Percentiles rank a stretch among this genome's conserved stretches.
Evolutionary conservation across 2,113 vertebrate species (phyloP).

Genomic region (Cyprinodon tularosa): DNA sequence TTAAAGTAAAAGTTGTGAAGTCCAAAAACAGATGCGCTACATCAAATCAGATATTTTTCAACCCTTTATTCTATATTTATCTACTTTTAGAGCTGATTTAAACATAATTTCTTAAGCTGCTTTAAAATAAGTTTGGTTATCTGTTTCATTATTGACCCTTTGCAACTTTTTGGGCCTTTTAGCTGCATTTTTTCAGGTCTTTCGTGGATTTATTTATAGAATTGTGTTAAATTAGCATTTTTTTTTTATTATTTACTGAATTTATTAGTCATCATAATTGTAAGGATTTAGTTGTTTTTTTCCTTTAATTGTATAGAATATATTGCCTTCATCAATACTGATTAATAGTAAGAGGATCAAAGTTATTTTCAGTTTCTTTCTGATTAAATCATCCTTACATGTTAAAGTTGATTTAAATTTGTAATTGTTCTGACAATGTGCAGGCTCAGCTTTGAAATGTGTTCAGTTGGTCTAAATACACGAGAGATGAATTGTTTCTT

Average conservation of each 20-base stretch:
- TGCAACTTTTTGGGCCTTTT: neutral
- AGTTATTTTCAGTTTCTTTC: neutral
- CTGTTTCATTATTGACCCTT: neutral
- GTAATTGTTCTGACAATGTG: constrained; percentile 9
- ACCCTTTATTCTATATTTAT: neutral
- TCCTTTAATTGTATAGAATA: too few species aligned
- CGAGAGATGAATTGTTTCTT: constrained; percentile 50
- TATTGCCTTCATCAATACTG: neutral
- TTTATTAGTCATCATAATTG: too few species aligned
- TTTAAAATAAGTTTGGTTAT: neutral
- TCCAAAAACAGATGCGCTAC: neutral
- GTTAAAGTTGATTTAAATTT: neutral
- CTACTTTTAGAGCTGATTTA: neutral
- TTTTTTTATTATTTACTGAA: neutral
- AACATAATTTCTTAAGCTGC: neutral
- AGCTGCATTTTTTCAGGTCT: neutral
- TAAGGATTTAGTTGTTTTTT: too few species aligned
- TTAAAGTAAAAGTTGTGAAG: neutral
- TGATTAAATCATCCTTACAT: neutral
- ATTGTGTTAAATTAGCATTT: neutral
- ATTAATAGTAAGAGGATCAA: neutral
- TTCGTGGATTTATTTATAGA: neutral
- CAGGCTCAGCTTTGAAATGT: constrained; percentile 40
- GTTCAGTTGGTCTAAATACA: constrained; percentile 44
- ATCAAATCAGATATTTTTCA: neutral